Evolutionary conservation across 2,113 vertebrate genomes (phyloP), one percentile per base, ranked within the genome.

Genomic region (Cryptotis parvus): DNA sequence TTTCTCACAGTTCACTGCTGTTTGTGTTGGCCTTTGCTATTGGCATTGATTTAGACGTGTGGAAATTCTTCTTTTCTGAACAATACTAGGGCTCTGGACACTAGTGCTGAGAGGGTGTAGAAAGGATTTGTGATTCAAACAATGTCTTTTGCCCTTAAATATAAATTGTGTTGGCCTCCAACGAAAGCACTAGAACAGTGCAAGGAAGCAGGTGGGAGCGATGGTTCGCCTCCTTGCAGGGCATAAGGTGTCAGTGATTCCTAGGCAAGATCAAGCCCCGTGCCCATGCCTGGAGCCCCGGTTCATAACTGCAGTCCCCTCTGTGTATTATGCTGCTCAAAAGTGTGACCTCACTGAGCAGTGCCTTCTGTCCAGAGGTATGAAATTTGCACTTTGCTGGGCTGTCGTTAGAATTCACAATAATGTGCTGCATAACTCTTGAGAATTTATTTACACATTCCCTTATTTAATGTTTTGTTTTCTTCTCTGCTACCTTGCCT

Each of bases 1-100:
- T 92, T 93, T 83, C 92, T 95, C 92, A 96, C 95, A 96, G 92
- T 95, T 93, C 73, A 68, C 69, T 93, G 90, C 87, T 95, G 96
- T 94, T 96, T 97, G 74, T 78, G 55, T 95, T 96, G 96, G 92
- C 89, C 86, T 31, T 81, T 84, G 65, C 77, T 72, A 4, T 93
- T 93, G 92, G 95, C 84, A 85, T 89, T 87, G 93, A 90, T 79
- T 92, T 95, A 94, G 68, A 89, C 55, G 68, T 31, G 69, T 95
- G 84, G 66, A 76, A 73, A 77, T 93, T 87, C 68, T 52, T 87
- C 86, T 87, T 95, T 83, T 58, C 35, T 91, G 80, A 92, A 92
- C 79, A 96, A 93, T 90, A 63, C 7, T n/a, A 33, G 88, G 61
- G 89, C 80, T 92, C 16, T 43, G 77, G 84, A 84, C 10, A 85